A percentile compares a stretch with the other conserved stretches of the same genome.
Evolutionary conservation across 1,140 invertebrate genomes (phyloP).

Genomic region (Cotesia vestalis): DNA sequence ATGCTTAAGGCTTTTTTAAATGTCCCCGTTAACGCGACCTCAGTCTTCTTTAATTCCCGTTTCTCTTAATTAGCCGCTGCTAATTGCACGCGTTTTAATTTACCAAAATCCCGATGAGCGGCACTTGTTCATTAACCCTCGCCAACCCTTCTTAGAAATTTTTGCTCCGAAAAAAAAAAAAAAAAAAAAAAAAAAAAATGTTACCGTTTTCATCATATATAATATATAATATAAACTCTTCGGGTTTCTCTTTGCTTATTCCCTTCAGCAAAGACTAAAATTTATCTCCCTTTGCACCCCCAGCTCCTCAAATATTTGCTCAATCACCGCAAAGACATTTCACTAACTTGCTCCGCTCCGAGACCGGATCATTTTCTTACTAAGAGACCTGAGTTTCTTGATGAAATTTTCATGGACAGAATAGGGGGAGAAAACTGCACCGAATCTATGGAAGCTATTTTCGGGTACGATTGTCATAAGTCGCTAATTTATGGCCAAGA

Average conservation of each 20-base stretch:
- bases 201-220: background rate
- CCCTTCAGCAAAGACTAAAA: constrained; percentile 18
- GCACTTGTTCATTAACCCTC: constrained; percentile 37
- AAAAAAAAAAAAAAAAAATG: background rate
- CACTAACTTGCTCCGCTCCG: constrained; percentile 49
- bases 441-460: constrained; percentile 34
- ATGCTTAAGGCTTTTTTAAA: constrained; percentile 44
- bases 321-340: constrained; percentile 65
- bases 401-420: no score
- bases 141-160: constrained; percentile 10
- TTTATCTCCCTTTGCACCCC: constrained; percentile 19
- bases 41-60: constrained; percentile 33
- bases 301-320: constrained; percentile 65
- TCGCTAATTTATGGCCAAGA: constrained; percentile 39
- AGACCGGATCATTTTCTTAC: constrained; percentile 52
- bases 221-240: background rate
- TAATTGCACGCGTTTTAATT: constrained; percentile 61
- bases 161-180: background rate
- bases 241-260: constrained; percentile 26
- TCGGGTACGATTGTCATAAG: constrained; percentile 36
- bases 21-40: constrained; percentile 35
- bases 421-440: constrained; percentile 11
- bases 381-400: no score
- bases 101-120: constrained; percentile 44
- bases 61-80: constrained; percentile 43